Evolutionary conservation across 2,113 vertebrate genomes (phyloP), one percentile per base, ranked within the genome.

Genomic region (Sisor rabdophorus): DNA sequence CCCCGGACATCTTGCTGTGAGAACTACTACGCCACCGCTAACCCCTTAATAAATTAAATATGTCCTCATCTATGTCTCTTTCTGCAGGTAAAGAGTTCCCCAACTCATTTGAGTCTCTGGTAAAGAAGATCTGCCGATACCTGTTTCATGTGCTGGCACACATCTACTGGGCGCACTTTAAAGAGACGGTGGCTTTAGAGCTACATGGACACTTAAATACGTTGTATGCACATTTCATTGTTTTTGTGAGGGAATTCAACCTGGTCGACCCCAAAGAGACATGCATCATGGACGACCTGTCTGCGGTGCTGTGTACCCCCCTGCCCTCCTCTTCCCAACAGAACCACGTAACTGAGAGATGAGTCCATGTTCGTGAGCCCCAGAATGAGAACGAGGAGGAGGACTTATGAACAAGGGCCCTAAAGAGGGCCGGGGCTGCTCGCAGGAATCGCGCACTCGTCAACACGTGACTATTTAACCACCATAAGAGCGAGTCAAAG

Each of bases 91-190:
- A 96, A 84, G 95, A 96, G 88, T 98, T 99, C 82, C 97, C 97
- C 70, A 95, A 94, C 89, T 96, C 96, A 0, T 98, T 99, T 54
- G 97, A 99, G 89, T 92, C 94, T 11, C 89, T 98, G 93, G 95
- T 99, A 81, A 98, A 96, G 92, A 98, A 97, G 93, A 97, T 98
- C 87, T 98, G 95, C 93, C 93, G 92, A 86, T 95, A 94, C 89
- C 91, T 98, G 82, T 99, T 98, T 89, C 97, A 98, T 0, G 96
- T 98, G 89, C 90, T 98, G 92, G 96, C 96, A 67, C 97, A 99
- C 91, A 98, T 99, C 92, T 99, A 99, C 92, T 98, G 94, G 86
- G 92, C 95, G 85, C 97, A 98, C 92, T 98, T 98, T 92, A 96
- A 97, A 87, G 96, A 98, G 93, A 97, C 94, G 2, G 91, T 98